Percentiles rank a stretch among this genome's conserved stretches.
Evolutionary conservation across 2,888 invertebrate genomes (phyloP).

Genomic region (Sesia apiformis): DNA sequence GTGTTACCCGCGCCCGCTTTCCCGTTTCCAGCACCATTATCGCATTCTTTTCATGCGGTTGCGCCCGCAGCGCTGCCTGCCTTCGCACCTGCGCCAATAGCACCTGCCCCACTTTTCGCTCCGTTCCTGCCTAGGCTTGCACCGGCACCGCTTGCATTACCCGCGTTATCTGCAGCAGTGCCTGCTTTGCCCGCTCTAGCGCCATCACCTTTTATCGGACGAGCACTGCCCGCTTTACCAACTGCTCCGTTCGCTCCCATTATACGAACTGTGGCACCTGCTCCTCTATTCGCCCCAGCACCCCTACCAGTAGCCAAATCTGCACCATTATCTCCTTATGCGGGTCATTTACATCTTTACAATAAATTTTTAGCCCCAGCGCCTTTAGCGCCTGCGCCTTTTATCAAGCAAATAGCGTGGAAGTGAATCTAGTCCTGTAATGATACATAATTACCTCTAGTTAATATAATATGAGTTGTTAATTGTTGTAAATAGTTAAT

Average conservation of each 20-base stretch:
- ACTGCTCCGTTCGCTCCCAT: conserved; percentile 9
- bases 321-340: conserved; percentile 14
- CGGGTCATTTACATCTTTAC: conserved; percentile 50
- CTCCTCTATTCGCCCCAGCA: conserved; percentile 17
- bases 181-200: conserved; percentile 15
- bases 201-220: conserved; percentile 27
- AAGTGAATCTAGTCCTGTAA: conserved; percentile 40
- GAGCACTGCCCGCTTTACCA: conserved; percentile 18
- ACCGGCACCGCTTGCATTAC: conserved; percentile 14
- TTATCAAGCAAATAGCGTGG: conserved; percentile 49
- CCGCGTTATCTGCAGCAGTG: conserved; percentile 23
- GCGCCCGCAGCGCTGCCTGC: conserved; percentile 1
- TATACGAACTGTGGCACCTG: conserved; percentile 19
- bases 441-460: background rate
- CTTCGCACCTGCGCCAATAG: conserved; percentile 13
- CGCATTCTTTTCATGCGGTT: background rate
- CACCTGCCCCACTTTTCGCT: conserved; percentile 2
- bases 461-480: background rate
- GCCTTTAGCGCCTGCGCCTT: conserved; percentile 29
- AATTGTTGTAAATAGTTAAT: background rate
- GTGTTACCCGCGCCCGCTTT: conserved; percentile 6
- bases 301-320: conserved; percentile 31
- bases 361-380: conserved; percentile 27
- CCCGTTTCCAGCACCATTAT: conserved; percentile 1
- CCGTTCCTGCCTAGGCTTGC: conserved; percentile 14